Percentiles rank a stretch among this genome's conserved stretches.
Evolutionary conservation across 2,113 vertebrate genomes (phyloP).

Genomic region (Thalassoma bifasciatum): DNA sequence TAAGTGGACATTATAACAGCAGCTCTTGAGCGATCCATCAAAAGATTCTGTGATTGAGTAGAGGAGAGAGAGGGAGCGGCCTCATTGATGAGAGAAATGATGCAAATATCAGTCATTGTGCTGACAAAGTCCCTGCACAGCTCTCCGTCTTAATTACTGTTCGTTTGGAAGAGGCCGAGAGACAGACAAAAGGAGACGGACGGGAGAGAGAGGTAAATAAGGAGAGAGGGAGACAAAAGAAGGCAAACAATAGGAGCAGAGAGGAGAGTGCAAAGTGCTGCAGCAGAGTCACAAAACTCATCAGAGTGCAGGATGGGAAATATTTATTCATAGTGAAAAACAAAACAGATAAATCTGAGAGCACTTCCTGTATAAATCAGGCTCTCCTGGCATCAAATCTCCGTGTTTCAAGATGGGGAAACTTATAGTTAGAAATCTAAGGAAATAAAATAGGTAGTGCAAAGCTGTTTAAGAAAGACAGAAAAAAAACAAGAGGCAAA

Average conservation of each 20-base stretch:
- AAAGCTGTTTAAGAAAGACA: no score
- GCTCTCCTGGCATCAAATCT: no score
- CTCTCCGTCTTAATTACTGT: constrained; percentile 12
- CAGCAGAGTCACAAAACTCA: no score
- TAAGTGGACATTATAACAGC: constrained; percentile 3
- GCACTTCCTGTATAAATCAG: no score
- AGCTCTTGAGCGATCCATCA: neutral
- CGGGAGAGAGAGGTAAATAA: neutral
- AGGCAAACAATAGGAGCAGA: neutral
- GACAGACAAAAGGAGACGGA: neutral
- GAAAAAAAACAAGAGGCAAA: no score
- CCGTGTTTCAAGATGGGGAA: no score
- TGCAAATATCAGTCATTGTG: constrained; percentile 21
- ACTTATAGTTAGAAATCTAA: no score
- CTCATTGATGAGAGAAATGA: neutral
- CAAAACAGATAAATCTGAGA: no score
- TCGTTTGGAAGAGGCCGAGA: constrained; percentile 2
- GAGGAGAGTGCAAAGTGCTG: no score
- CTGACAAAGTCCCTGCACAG: neutral
- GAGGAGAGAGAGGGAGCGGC: neutral
- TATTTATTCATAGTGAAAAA: no score
- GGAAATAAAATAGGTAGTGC: no score
- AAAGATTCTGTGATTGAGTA: neutral
- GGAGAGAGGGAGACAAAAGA: neutral
- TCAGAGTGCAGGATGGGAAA: no score